Evolutionary conservation across 2,113 vertebrate genomes (phyloP).

Genomic region (Mixornis gularis): DNA sequence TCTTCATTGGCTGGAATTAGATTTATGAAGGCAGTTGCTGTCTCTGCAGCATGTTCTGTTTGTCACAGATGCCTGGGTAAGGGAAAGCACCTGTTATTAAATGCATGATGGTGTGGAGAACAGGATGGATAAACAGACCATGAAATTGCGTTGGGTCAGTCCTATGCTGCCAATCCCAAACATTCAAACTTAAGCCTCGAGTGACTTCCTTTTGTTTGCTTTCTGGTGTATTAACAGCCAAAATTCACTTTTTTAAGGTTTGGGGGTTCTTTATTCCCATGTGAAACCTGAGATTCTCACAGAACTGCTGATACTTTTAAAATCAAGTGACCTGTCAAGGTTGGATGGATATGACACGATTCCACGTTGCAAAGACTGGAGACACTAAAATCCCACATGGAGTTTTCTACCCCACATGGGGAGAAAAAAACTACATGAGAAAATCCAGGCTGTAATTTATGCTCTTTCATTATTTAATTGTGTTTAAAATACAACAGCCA

Average conservation of each 20-base stretch:
- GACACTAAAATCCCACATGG: neutral
- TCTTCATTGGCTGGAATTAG: neutral
- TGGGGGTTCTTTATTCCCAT: neutral
- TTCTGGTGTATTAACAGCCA: neutral
- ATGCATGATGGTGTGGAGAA: neutral
- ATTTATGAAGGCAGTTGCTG: neutral
- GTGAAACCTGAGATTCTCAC: neutral
- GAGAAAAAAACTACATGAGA: neutral
- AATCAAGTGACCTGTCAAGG: neutral
- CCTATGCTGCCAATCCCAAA: neutral
- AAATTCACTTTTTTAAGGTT: neutral
- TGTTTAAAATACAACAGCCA: neutral
- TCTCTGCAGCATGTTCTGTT: neutral
- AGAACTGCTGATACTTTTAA: neutral
- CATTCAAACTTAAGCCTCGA: neutral
- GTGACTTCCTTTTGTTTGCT: neutral
- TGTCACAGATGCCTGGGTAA: neutral
- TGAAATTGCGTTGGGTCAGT: neutral
- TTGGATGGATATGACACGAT: neutral
- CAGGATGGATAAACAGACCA: neutral
- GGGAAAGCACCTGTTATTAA: neutral
- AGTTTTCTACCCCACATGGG: neutral
- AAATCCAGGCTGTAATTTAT: neutral
- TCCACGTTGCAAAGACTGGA: neutral
- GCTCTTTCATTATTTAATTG: constrained; percentile 13